A percentile compares a stretch with the other conserved stretches of the same genome.
These are phyloP conservation scores for Caenorhabditis angaria DNA, from an alignment of 2,888 invertebrate species.

Conservation along the genomic window DNA sequence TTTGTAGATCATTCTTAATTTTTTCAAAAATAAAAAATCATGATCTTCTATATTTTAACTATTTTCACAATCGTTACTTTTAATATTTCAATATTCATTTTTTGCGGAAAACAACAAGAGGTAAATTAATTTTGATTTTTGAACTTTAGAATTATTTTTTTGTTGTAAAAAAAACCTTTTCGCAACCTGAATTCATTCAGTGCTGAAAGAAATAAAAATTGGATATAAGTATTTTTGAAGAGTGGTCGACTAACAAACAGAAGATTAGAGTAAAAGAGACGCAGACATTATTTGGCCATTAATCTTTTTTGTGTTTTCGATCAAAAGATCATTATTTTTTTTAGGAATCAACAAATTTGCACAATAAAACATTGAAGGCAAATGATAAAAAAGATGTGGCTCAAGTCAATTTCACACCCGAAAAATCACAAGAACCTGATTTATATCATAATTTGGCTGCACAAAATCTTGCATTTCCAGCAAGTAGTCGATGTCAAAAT, in stretches of 20 bases:
- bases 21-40: not conserved
- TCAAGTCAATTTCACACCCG: no score
- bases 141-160: no score
- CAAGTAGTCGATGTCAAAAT: conserved; percentile 27
- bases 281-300: no score
- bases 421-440: no score
- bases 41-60: not conserved
- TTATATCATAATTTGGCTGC: conserved; percentile 22
- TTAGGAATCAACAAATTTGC: not conserved
- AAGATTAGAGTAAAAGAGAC: not conserved
- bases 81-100: not conserved
- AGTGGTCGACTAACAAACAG: not conserved
- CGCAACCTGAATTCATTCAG: no score
- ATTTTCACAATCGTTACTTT: not conserved
- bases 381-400: not conserved
- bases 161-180: no score
- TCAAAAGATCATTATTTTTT: no score
- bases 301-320: no score
- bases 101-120: not conserved
- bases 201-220: no score
- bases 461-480: conserved; percentile 27
- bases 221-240: not conserved
- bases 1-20: not conserved
- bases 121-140: no score
- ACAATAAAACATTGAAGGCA: not conserved